phyloP scores from a whole-genome alignment of 2,113 vertebrate genomes.

The Pedetes capensis region DNA sequence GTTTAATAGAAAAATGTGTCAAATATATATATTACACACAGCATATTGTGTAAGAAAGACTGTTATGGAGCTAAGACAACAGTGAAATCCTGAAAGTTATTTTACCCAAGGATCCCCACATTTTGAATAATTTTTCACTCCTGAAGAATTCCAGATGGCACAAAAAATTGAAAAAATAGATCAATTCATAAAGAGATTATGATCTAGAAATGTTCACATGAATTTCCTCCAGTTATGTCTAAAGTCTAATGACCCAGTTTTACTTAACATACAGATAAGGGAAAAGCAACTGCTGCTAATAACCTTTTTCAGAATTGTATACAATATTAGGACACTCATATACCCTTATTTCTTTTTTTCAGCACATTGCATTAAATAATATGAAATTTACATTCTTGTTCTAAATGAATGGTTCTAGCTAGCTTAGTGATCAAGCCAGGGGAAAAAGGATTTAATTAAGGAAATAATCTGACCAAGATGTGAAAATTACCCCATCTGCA shows the following conservation, averaged over 20 bases:
- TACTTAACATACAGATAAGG: not conserved
- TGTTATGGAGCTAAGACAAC: not conserved
- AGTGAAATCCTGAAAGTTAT: not conserved
- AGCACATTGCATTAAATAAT: not conserved
- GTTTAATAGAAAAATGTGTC: not conserved
- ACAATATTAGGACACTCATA: not conserved
- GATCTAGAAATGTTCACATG: not conserved
- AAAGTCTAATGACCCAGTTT: not conserved
- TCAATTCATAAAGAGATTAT: not conserved
- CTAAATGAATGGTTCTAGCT: not conserved
- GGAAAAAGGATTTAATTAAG: not conserved
- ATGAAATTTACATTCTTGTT: not conserved
- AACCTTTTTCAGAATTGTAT: not conserved
- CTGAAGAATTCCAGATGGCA: not conserved
- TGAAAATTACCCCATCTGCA: not conserved
- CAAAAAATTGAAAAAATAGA: not conserved
- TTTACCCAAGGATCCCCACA: not conserved
- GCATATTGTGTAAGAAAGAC: not conserved
- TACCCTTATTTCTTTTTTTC: not conserved
- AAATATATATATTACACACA: not conserved
- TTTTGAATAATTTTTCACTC: not conserved
- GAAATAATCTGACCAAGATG: constrained; percentile 22
- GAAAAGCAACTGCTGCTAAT: not conserved
- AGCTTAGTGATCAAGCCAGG: not conserved
- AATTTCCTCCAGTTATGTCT: not conserved